Evolutionary conservation across 2,113 vertebrate genomes (phyloP), one percentile per base, ranked within the genome.

Genomic region (Trinectes maculatus): DNA sequence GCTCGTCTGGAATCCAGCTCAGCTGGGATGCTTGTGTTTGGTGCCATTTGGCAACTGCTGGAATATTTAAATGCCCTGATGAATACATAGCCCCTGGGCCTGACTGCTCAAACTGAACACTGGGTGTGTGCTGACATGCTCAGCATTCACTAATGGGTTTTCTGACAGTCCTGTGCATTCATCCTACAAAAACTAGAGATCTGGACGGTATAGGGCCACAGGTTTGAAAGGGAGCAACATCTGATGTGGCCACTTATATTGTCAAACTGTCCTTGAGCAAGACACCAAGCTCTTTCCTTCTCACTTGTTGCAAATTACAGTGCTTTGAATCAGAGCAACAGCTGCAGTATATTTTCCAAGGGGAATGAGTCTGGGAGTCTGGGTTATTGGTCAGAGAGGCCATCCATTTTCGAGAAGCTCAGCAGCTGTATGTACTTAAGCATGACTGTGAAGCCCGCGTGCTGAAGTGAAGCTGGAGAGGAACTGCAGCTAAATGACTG

Each of bases 61-160:
- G 87, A 89, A 84, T 87, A 90, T 86, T 87, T 85, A 89, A 89
- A 89, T 84, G 85, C 82, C 85, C 85, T 79, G 78, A 89, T 90
- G 89, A 89, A 86, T 87, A 89, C 84, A 79, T 79, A 67, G 85
- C 85, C 85, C 71, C 82, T 77, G 87, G 85, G 84, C 82, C 69
- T 56, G 80, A 85, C 74, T 82, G 75, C 87, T 85, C 83, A 72
- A 74, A 86, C 79, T 68, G 86, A 81, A 75, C 83, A 79, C 71
- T 39, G 73, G 79, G 76, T 77, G 74, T 66, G 63, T 67, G 73
- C 77, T 81, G 79, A 86, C 82, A 86, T 68, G 83, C 71, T 80
- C 85, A 52, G 84, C 82, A 84, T 80, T 85, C 82, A 89, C 87
- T 89, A 90, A 90, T 87, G 80, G 87, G 78, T 85, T 83, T 82